Base-by-base conservation (phyloP, 2,888 invertebrate genomes). In the Dysmachus trigonus region DNA sequence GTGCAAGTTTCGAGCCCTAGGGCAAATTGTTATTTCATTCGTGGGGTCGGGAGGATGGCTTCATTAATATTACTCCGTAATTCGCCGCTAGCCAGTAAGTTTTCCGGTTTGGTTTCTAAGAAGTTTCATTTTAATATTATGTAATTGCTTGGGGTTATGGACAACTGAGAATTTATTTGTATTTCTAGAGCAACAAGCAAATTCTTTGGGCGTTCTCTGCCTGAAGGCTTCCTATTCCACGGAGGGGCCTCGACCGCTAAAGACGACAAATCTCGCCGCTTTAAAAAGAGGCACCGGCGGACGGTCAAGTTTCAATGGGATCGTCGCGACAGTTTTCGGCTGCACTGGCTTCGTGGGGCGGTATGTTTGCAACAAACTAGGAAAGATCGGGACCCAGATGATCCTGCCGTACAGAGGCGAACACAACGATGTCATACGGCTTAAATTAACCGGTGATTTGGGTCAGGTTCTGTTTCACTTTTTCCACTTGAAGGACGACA, bases 251-350 rank as follows among this genome's bases (percentile, higher is more conserved):
- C 91, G 92, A 38, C 91, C 91, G 1, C 87, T 92, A 30, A 93
- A 92, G 88, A 93, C 91, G 82, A 93, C 93, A 87, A 95, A 95
- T 92, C 90, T 95, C 85, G 93, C 96, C 8, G 92, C 94, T 0
- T 93, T 97, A 90, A 97, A 96, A 91, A 93, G 96, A 88, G 98
- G 97, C 35, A 96, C 97, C 27, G 98, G 97, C 15, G 99, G 99
- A 22, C 95, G 99, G 47, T 96, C 97, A 89, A 99, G 98, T 90
- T 99, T 99, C 92, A 99, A 97, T 93, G 99, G 99, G 0, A 94
- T 97, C 85, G 98, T 99, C 1, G 98, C 97, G n/a, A 99, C 99
- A n/a, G 96, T 99, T 0, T 99, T 99, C 91, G 99, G 99, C 83
- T 95, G 95, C 86, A 95, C 95, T 47, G 99, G 99, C 1, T 98